phyloP scores from a whole-genome alignment of 2,888 invertebrate species.

The Eucera pruinosa region DNA sequence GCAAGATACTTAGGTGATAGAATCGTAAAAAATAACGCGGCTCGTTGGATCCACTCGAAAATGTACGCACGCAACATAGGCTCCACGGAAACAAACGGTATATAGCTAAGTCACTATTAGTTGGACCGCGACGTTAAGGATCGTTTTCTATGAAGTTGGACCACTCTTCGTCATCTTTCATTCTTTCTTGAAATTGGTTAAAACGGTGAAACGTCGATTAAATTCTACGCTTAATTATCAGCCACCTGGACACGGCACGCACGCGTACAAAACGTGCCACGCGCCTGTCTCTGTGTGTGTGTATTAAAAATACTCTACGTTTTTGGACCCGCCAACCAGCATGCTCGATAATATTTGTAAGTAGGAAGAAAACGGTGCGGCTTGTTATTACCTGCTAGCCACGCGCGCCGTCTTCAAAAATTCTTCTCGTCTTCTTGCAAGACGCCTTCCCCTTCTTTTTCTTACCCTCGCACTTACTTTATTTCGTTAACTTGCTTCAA shows the following conservation, averaged over 20 bases:
- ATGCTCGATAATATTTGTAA: slow-evolving; percentile 74
- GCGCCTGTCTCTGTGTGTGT: slow-evolving; percentile 18
- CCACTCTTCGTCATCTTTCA: slow-evolving; percentile 57
- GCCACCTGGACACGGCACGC: slow-evolving; percentile 36
- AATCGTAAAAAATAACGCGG: slow-evolving; percentile 41
- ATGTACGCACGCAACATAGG: neutral
- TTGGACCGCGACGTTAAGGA: slow-evolving; percentile 21
- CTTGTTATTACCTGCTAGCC: slow-evolving; percentile 2
- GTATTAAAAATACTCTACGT: slow-evolving; percentile 82
- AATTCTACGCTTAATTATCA: slow-evolving; percentile 60
- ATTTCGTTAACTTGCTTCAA: slow-evolving; percentile 20
- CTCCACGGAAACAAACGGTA: slow-evolving; percentile 11
- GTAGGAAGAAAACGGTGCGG: slow-evolving; percentile 53
- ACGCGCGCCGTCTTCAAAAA: slow-evolving; percentile 24
- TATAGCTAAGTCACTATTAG: slow-evolving; percentile 71
- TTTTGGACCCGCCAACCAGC: slow-evolving; percentile 84
- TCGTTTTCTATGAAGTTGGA: slow-evolving; percentile 65
- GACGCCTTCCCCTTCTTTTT: slow-evolving; percentile 14
- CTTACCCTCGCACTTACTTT: slow-evolving; percentile 9
- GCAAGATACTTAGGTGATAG: slow-evolving; percentile 9
- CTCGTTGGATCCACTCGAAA: neutral
- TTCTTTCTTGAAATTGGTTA: slow-evolving; percentile 25
- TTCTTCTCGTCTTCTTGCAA: slow-evolving; percentile 25
- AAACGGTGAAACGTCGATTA: slow-evolving; percentile 51
- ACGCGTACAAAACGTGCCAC: slow-evolving; percentile 27